Evolutionary conservation across 2,113 vertebrate genomes (phyloP).

Genomic region (Perca fluviatilis): DNA sequence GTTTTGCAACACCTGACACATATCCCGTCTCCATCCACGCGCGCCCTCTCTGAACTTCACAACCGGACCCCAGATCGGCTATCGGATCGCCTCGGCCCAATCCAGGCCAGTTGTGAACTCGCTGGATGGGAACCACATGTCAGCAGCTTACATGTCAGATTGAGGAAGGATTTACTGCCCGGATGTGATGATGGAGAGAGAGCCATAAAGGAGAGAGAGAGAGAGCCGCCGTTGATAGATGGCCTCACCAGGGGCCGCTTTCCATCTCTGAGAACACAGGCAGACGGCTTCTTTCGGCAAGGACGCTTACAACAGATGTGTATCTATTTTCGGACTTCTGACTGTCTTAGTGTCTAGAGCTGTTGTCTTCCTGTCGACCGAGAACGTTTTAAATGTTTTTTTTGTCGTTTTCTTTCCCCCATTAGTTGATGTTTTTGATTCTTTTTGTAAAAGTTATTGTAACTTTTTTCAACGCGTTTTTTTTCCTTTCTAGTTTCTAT

Average conservation of each 20-base stretch:
- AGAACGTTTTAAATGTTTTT: too few relatives aligned
- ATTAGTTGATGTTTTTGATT: too few relatives aligned
- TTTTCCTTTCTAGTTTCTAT: too few relatives aligned
- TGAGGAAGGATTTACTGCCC: slow-evolving; percentile 67
- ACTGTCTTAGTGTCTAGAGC: too few relatives aligned
- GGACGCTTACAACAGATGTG: slow-evolving; percentile 55
- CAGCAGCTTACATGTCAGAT: slow-evolving; percentile 57
- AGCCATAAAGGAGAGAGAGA: slow-evolving; percentile 53
- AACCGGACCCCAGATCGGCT: slow-evolving; percentile 43
- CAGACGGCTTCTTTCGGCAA: slow-evolving; percentile 25
- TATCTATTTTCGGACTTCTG: slow-evolving; percentile 31
- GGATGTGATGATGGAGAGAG: slow-evolving; percentile 68
- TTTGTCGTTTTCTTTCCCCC: too few relatives aligned
- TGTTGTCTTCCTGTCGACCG: too few relatives aligned
- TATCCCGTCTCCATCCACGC: not conserved
- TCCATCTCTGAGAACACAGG: slow-evolving; percentile 51
- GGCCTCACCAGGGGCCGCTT: slow-evolving; percentile 45
- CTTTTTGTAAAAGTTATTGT: too few relatives aligned
- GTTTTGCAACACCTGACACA: slow-evolving; percentile 22
- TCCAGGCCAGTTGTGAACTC: slow-evolving; percentile 30
- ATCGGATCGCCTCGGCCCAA: slow-evolving; percentile 1
- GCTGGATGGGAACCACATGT: slow-evolving; percentile 73
- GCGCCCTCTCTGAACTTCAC: slow-evolving; percentile 26
- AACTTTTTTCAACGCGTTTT: too few relatives aligned
- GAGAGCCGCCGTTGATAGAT: slow-evolving; percentile 62